Conservation (phyloP, 2,888 invertebrate species). For the Gymnocheta viridis region DNA sequence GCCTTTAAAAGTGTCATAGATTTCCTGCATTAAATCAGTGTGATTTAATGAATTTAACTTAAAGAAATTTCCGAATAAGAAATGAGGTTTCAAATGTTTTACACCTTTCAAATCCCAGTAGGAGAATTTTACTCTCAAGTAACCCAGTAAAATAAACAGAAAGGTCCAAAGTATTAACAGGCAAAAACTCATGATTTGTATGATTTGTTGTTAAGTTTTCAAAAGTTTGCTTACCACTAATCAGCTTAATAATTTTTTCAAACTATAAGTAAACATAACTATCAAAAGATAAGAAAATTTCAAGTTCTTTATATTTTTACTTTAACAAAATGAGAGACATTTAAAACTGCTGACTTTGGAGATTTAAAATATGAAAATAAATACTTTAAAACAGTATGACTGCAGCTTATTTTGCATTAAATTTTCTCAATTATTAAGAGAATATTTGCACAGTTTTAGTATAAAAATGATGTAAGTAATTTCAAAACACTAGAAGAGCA, state of each 20-base stretch:
- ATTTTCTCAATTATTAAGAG: too few relatives aligned
- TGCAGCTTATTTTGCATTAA: too few relatives aligned
- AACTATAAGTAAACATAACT: neutral
- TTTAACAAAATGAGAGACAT: neutral
- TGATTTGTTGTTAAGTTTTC: slow-evolving; percentile 26
- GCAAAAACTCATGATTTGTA: slow-evolving; percentile 71
- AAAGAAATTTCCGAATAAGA: slow-evolving; percentile 73
- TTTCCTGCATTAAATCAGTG: slow-evolving; percentile 72
- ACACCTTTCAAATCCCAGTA: slow-evolving; percentile 75
- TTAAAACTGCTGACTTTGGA: neutral
- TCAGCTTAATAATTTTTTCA: neutral
- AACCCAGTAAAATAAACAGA: slow-evolving; percentile 70
- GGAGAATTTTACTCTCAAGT: slow-evolving; percentile 71
- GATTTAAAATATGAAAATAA: too few relatives aligned
- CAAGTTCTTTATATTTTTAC: neutral
- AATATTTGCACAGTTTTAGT: too few relatives aligned
- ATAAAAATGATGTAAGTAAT: too few relatives aligned
- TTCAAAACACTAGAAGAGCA: too few relatives aligned
- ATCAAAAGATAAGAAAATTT: too few relatives aligned
- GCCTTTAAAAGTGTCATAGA: slow-evolving; percentile 74
- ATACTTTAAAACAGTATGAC: too few relatives aligned
- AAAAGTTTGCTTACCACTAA: neutral
- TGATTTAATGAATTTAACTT: slow-evolving; percentile 70
- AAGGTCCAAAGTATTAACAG: slow-evolving; percentile 70
- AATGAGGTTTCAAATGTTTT: slow-evolving; percentile 73